Evolutionary conservation across 2,888 invertebrate species (phyloP).

Genomic region (Sclerodermus sp.): DNA sequence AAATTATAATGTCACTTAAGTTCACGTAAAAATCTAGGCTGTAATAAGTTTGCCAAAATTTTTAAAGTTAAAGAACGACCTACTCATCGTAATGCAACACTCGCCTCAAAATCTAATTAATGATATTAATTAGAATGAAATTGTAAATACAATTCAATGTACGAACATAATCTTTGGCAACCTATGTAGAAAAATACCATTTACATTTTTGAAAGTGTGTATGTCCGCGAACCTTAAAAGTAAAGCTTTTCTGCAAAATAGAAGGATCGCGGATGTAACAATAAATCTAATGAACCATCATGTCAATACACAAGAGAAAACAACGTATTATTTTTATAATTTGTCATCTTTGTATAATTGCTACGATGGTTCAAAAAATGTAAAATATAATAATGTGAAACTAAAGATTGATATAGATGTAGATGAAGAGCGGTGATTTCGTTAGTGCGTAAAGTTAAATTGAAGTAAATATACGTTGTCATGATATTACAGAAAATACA

Average conservation of each 20-base stretch:
- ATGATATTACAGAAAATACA: too few species aligned
- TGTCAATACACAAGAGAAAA: constrained; percentile 33
- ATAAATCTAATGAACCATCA: constrained; percentile 26
- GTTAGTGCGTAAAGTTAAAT: constrained; percentile 15
- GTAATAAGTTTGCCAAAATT: constrained; percentile 5
- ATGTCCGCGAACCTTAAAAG: too few species aligned
- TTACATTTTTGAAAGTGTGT: background rate
- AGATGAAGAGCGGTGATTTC: constrained; percentile 23
- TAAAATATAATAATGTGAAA: constrained; percentile 23
- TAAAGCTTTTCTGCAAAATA: too few species aligned
- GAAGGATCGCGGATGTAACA: too few species aligned
- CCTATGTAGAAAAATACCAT: background rate
- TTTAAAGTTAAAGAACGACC: background rate
- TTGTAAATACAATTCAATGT: too few species aligned
- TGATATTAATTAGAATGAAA: too few species aligned
- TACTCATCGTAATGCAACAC: too few species aligned
- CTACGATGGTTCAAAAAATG: constrained; percentile 37
- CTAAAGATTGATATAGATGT: constrained; percentile 20
- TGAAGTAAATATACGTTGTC: constrained; percentile 20
- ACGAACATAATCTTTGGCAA: background rate
- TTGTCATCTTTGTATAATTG: constrained; percentile 39
- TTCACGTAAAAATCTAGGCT: constrained; percentile 3
- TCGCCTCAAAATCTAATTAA: too few species aligned
- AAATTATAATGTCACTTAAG: background rate
- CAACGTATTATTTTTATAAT: constrained; percentile 55